These are phyloP conservation scores for Stegana nigrithorax DNA, from an alignment of 2,888 invertebrate species.

Conservation along the genomic window DNA sequence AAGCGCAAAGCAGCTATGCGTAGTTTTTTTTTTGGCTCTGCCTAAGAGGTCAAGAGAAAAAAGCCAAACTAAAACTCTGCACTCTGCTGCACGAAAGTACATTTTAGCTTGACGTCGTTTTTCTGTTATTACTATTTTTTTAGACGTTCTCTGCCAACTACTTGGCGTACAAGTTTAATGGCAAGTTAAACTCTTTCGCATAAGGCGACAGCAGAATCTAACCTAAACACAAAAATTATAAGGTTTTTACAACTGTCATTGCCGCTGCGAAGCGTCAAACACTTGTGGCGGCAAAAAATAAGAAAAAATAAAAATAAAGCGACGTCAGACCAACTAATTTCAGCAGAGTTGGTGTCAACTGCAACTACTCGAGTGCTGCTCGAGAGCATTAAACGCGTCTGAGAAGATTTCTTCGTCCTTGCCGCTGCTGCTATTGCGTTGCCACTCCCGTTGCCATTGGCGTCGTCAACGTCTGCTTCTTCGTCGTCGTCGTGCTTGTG, in stretches of 20 bases:
- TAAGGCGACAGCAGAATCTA: neutral
- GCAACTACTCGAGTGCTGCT: neutral
- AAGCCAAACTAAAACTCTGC: neutral
- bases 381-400: neutral
- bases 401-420: neutral
- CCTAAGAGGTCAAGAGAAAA: slow-evolving; percentile 12
- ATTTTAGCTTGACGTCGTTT: no score
- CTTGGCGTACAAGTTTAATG: neutral
- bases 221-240: slow-evolving; percentile 9
- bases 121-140: no score
- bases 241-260: no score
- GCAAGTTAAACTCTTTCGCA: slow-evolving; percentile 7
- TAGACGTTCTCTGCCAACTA: no score
- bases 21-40: neutral
- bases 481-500: neutral
- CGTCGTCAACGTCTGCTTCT: neutral
- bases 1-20: no score
- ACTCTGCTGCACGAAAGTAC: neutral
- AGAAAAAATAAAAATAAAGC: neutral
- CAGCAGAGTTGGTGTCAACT: slow-evolving; percentile 8
- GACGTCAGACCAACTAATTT: slow-evolving; percentile 4
- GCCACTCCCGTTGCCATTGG: neutral
- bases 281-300: neutral
- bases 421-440: no score
- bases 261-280: no score